Conservation (phyloP, 2,797 vertebrate species). For the Sebastes vulpes region DNA sequence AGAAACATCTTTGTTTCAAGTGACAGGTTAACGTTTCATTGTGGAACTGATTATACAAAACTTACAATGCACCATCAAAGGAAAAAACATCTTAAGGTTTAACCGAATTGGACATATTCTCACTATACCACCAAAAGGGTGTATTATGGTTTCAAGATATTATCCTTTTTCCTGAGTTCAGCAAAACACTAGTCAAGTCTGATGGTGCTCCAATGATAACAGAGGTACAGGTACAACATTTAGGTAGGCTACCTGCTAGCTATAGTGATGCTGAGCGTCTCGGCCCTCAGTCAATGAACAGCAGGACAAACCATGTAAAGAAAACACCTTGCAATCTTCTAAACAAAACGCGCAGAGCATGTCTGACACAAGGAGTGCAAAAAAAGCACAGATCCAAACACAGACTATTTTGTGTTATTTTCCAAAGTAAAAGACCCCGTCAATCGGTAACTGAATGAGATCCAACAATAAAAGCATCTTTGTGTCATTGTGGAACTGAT, state of each 20-base stretch:
- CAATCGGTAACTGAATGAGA: not conserved
- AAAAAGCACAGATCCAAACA: not conserved
- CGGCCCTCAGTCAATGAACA: slow-evolving; percentile 65
- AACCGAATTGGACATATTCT: not conserved
- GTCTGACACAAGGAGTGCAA: not conserved
- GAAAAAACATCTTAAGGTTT: not conserved
- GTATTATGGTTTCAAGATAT: not conserved
- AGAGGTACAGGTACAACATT: not conserved
- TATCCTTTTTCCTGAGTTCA: slow-evolving; percentile 7
- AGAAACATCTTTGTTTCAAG: slow-evolving; percentile 49
- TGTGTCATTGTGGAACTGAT: slow-evolving; percentile 18
- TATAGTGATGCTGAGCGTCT: slow-evolving; percentile 58
- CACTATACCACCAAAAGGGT: not conserved
- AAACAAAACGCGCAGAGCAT: not conserved
- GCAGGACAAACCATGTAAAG: not conserved
- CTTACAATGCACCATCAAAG: not conserved
- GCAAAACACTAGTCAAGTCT: not conserved
- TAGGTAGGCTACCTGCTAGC: not conserved
- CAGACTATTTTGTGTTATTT: not conserved
- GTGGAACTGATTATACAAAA: not conserved
- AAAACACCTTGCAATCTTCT: not conserved
- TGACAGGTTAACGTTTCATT: not conserved
- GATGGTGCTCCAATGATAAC: not conserved
- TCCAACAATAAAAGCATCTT: slow-evolving; percentile 40
- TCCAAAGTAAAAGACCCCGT: not conserved